Evolutionary conservation across 2,113 vertebrate species (phyloP).

Genomic region (Gnathonemus longibarbis): DNA sequence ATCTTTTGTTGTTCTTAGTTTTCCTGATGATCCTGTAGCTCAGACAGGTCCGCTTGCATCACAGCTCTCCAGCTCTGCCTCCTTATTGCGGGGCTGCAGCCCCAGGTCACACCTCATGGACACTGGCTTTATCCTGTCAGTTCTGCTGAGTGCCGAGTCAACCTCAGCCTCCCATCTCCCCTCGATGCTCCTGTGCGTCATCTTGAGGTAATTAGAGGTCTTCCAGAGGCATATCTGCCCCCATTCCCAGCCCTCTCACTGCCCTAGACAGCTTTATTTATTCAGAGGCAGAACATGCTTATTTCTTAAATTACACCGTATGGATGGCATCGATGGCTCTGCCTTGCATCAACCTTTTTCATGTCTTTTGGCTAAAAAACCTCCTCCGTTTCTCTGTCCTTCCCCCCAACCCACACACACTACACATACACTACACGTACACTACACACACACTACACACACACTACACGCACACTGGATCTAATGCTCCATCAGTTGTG

Average conservation of each 20-base stretch:
- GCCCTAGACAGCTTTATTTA: constrained; percentile 54
- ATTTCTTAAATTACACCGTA: constrained; percentile 53
- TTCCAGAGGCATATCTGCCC: constrained; percentile 39
- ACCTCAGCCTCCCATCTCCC: constrained; percentile 37
- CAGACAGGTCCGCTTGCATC: neutral
- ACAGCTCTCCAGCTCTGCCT: neutral
- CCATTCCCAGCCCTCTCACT: constrained; percentile 41
- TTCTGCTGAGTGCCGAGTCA: constrained; percentile 37
- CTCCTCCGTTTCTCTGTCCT: neutral
- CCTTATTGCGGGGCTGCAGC: constrained; percentile 12
- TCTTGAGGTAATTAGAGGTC: constrained; percentile 61
- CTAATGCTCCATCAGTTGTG: neutral
- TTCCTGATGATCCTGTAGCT: neutral
- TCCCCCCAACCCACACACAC: neutral
- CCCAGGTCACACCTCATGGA: constrained; percentile 24
- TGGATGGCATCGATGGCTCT: constrained; percentile 26
- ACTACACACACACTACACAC: neutral
- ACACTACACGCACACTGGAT: neutral
- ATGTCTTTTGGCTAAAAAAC: constrained; percentile 37
- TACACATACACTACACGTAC: neutral
- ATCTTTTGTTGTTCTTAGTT: neutral
- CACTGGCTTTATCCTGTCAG: constrained; percentile 33
- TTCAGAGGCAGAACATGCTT: constrained; percentile 44
- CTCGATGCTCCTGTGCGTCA: constrained; percentile 52
- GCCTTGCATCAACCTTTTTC: constrained; percentile 35